phyloP scores from a whole-genome alignment of 92 coral and sea anemone genomes.

The Parazoanthus swiftii region DNA sequence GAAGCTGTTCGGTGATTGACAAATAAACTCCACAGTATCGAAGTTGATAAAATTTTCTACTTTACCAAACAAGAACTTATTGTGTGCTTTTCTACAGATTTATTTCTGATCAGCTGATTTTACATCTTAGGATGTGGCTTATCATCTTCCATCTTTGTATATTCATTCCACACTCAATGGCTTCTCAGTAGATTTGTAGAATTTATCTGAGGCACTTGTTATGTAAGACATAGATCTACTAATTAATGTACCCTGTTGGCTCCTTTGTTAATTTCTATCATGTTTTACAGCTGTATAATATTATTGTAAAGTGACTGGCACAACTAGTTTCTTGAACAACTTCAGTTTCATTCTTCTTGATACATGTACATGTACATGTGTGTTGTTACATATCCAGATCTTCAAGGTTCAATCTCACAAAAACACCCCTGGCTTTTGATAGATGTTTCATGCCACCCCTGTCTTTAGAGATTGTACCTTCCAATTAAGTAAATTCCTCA shows the following conservation, averaged over 20 bases:
- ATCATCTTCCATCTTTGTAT: too few relatives aligned
- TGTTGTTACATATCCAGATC: conserved; percentile 33
- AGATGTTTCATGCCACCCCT: conserved; percentile 45
- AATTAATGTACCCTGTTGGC: not conserved
- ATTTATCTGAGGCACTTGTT: conserved; percentile 7
- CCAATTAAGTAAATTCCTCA: conserved; percentile 35
- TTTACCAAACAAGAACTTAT: too few relatives aligned
- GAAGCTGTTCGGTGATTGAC: too few relatives aligned
- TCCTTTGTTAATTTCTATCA: conserved; percentile 21
- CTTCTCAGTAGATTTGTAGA: not conserved
- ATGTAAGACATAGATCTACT: not conserved
- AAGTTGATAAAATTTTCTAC: too few relatives aligned
- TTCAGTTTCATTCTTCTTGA: conserved; percentile 41
- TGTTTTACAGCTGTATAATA: conserved; percentile 15
- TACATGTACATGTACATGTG: not conserved
- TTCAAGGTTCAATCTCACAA: conserved; percentile 12
- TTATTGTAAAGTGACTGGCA: not conserved
- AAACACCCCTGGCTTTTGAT: conserved; percentile 39
- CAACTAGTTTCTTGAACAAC: conserved; percentile 37
- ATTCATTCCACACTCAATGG: not conserved
- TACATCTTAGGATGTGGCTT: too few relatives aligned
- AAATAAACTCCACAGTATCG: too few relatives aligned
- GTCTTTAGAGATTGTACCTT: conserved; percentile 39
- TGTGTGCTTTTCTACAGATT: too few relatives aligned
- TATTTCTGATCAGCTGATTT: too few relatives aligned